Conservation (phyloP, 2,888 invertebrate species). For the Kuschelorhynchus macadamiae region DNA sequence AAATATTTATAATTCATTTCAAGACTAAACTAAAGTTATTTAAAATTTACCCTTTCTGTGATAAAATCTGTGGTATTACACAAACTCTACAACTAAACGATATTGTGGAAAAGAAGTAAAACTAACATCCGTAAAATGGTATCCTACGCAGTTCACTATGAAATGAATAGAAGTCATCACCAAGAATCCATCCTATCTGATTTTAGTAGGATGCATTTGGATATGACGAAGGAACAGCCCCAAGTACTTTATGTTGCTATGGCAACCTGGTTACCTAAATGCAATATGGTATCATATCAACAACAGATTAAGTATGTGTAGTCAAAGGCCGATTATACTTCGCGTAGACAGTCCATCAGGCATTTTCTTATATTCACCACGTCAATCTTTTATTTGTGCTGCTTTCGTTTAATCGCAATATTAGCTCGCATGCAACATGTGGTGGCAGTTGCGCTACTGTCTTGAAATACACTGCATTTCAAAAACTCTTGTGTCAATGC, state of each 20-base stretch:
- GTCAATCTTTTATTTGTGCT: too few relatives aligned
- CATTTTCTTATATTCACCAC: too few relatives aligned
- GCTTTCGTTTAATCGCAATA: too few relatives aligned
- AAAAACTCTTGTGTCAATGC: too few relatives aligned
- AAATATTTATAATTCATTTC: too few relatives aligned
- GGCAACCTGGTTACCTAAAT: slow-evolving; percentile 84
- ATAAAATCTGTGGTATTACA: slow-evolving; percentile 9
- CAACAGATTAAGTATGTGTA: slow-evolving; percentile 48
- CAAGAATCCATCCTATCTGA: slow-evolving; percentile 74
- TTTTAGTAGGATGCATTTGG: slow-evolving; percentile 73
- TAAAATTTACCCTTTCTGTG: background rate
- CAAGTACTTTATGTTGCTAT: slow-evolving; percentile 81
- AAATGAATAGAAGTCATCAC: slow-evolving; percentile 60
- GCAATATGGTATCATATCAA: slow-evolving; percentile 64
- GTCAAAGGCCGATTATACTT: too few relatives aligned
- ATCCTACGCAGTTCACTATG: slow-evolving; percentile 76
- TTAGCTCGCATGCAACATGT: too few relatives aligned
- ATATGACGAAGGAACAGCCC: slow-evolving; percentile 74
- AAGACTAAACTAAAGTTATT: too few relatives aligned
- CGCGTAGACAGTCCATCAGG: too few relatives aligned
- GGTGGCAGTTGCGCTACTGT: too few relatives aligned
- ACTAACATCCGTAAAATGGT: slow-evolving; percentile 68
- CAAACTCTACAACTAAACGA: background rate
- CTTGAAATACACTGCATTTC: too few relatives aligned
- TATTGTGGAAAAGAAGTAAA: too few relatives aligned